Evolutionary conservation across 2,113 vertebrate species (phyloP).

Genomic region (Dascyllus trimaculatus): DNA sequence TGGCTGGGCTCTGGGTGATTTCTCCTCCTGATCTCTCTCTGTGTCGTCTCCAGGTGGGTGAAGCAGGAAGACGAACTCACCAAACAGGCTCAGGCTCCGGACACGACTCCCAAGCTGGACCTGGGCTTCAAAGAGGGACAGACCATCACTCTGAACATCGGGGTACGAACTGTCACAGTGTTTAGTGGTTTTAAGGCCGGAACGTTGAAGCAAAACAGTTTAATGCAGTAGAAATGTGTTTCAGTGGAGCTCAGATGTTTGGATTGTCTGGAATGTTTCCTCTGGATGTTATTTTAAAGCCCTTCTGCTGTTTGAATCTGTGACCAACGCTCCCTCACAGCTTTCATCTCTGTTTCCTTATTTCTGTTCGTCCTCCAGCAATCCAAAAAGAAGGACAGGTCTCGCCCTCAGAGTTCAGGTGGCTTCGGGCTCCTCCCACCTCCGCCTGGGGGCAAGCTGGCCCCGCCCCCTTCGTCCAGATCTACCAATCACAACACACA

Average conservation of each 20-base stretch:
- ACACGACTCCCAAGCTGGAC: slow-evolving; percentile 92
- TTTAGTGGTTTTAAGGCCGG: neutral
- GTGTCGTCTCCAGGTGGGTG: slow-evolving; percentile 88
- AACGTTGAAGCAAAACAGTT: neutral
- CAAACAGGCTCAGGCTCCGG: slow-evolving; percentile 90
- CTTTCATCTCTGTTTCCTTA: neutral
- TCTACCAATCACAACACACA: slow-evolving; percentile 86
- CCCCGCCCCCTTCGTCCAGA: slow-evolving; percentile 84
- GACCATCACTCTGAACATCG: slow-evolving; percentile 97
- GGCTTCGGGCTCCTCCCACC: slow-evolving; percentile 92
- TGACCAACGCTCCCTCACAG: no score
- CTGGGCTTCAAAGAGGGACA: slow-evolving; percentile 98
- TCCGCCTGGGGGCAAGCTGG: slow-evolving; percentile 91
- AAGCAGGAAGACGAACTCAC: slow-evolving; percentile 93
- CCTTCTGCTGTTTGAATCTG: no score
- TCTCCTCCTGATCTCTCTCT: neutral
- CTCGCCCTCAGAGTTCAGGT: slow-evolving; percentile 87
- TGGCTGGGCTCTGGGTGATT: no score
- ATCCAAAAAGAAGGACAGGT: slow-evolving; percentile 90
- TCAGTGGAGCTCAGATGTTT: no score
- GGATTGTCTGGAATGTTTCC: no score
- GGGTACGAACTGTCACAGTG: slow-evolving; percentile 81
- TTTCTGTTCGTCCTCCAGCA: slow-evolving; percentile 81
- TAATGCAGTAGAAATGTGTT: no score
- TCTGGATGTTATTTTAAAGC: no score